Evolutionary conservation across 2,797 vertebrate species (phyloP).

Genomic region (Malacoctenus gilli): DNA sequence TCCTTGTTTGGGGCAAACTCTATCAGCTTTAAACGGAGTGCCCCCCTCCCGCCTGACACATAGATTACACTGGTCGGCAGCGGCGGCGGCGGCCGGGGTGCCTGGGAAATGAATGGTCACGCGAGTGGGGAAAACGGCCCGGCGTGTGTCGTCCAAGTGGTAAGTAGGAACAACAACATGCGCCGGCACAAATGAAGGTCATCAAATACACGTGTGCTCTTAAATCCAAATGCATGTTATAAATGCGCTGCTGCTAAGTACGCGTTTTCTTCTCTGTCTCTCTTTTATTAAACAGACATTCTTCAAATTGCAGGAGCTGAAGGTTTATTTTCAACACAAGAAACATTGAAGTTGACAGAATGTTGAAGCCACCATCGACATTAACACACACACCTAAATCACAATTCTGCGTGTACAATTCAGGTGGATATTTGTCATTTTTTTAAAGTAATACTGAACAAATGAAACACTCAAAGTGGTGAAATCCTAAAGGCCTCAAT

Average conservation of each 20-base stretch:
- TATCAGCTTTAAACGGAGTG: constrained; percentile 79
- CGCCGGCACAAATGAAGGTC: constrained; percentile 67
- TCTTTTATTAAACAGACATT: neutral
- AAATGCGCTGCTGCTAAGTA: constrained; percentile 5
- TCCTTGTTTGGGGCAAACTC: constrained; percentile 82
- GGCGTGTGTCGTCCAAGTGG: constrained; percentile 60
- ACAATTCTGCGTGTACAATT: too few species aligned
- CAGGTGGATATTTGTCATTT: too few species aligned
- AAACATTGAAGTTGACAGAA: too few species aligned
- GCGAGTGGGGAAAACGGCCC: constrained; percentile 56
- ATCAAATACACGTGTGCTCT: constrained; percentile 40
- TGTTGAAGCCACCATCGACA: too few species aligned
- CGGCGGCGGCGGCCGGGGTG: constrained; percentile 58
- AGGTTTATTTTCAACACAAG: too few species aligned
- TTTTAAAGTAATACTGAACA: too few species aligned
- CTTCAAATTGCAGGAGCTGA: constrained; percentile 5
- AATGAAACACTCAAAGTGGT: too few species aligned
- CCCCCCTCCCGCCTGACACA: constrained; percentile 73
- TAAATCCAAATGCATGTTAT: constrained; percentile 35
- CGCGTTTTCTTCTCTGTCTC: neutral
- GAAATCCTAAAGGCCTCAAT: too few species aligned
- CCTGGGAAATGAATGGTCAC: constrained; percentile 71
- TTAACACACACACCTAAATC: too few species aligned
- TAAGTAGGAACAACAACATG: constrained; percentile 71
- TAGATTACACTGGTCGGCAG: constrained; percentile 76